Percentiles rank a stretch among this genome's conserved stretches.
These are phyloP conservation scores for Balaeniceps rex DNA, from an alignment of 2,113 vertebrate species.

Conservation along the genomic window DNA sequence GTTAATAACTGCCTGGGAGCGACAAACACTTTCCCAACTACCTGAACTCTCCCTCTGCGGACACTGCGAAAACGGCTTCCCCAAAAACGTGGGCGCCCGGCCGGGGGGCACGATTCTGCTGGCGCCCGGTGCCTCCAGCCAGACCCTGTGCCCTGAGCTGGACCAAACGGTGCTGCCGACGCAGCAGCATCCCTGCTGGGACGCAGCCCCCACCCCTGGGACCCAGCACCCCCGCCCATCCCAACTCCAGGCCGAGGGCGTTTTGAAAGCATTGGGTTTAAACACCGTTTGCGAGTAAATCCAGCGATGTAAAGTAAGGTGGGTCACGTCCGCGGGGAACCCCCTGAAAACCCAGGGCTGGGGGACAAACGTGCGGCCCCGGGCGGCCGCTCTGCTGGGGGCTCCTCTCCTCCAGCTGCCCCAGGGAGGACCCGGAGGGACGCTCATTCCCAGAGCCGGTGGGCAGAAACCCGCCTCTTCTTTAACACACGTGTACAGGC, in stretches of 20 bases:
- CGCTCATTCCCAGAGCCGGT: background rate
- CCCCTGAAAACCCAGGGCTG: background rate
- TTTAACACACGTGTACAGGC: background rate
- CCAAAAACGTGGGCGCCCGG: fast-evolving
- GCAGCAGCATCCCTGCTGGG: background rate
- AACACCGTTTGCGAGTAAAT: background rate
- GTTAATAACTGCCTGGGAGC: background rate
- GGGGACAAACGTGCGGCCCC: background rate
- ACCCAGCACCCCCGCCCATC: fast-evolving
- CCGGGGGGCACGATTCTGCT: fast-evolving
- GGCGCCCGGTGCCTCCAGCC: fast-evolving
- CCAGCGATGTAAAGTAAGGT: background rate
- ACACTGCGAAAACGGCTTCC: fast-evolving
- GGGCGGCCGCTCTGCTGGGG: background rate
- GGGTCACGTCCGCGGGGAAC: background rate
- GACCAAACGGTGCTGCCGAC: background rate
- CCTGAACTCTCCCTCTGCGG: fast-evolving
- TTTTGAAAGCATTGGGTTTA: background rate
- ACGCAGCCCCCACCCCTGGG: background rate
- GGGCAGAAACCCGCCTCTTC: background rate
- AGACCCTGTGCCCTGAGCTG: background rate
- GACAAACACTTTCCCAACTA: background rate
- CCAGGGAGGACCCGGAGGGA: background rate
- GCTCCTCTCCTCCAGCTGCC: background rate
- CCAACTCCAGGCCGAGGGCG: background rate